Evolutionary conservation across 2,113 vertebrate genomes (phyloP).

Genomic region (Neoarius graeffei): DNA sequence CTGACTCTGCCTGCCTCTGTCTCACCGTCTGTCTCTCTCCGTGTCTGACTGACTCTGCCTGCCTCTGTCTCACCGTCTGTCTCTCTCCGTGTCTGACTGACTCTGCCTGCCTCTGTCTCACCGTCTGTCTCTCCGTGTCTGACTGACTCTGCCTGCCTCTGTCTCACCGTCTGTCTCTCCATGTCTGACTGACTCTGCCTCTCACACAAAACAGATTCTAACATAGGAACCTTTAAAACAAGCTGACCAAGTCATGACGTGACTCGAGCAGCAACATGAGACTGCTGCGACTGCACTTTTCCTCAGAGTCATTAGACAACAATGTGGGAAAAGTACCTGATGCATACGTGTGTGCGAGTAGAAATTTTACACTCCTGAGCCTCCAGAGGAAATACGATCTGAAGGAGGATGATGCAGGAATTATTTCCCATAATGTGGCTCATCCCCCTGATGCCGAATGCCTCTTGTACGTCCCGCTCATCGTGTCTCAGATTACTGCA

Average conservation of each 20-base stretch:
- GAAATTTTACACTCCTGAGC: not conserved
- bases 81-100: no score
- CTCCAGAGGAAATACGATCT: not conserved
- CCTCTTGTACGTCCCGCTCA: not conserved
- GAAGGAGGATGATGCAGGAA: not conserved
- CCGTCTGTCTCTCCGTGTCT: no score
- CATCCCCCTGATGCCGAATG: not conserved
- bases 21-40: no score
- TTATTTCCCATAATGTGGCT: not conserved
- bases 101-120: no score
- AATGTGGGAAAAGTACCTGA: conserved; percentile 12
- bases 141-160: no score
- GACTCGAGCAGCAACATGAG: not conserved
- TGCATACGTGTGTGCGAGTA: not conserved
- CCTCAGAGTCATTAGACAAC: not conserved
- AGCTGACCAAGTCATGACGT: not conserved
- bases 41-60: no score
- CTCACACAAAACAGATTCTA: not conserved
- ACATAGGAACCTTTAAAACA: not conserved
- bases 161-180: no score
- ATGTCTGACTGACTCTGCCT: no score
- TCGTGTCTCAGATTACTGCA: not conserved
- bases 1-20: no score
- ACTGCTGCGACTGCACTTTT: not conserved
- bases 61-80: no score